Base-by-base conservation (phyloP, 2,797 vertebrate genomes). In the Pogonophryne albipinna region DNA sequence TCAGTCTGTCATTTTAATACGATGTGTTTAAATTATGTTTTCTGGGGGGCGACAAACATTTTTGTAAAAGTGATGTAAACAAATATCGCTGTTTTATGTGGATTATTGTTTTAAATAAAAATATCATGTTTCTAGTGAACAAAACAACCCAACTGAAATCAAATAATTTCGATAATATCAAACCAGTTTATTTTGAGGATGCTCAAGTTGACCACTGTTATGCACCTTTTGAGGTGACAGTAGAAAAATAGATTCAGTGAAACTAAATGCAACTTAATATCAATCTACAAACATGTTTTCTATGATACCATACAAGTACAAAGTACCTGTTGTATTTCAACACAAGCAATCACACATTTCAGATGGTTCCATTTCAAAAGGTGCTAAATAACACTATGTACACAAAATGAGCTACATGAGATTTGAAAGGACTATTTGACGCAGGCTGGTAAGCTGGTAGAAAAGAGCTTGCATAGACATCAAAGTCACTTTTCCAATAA, bases 201-300 rank as follows among this genome's bases (percentile, higher is more conserved):
- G 91, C 90, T 81, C 87, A 90, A 90, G 89, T 94, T 91, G 72
- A 92, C 91, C 93, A 95, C 92, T 93, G 92, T 93, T 92, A 87
- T 66, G 92, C 90, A 93, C 93, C 91, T 89, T 92, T 90, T 86
- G 87, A 93, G 92, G 92, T 45, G 91, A 95, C 93, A 94, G 93
- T 95, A 95, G 93, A 95, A 95, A 95, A 95, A 95, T 95, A 95
- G 92, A 95, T 93, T 95, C 89, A 92, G 91, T 93, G 92, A 94
- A 94, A 93, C 92, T 94, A 93, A 94, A 94, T 93, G 91, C 89
- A 94, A 94, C 89, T 83, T 89, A 91, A 91, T 90, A 86, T 90
- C 80, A 88, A 86, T 94, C 93, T 93, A 93, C 90, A 94, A 94
- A 94, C 91, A 91, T 87, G 80, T 90, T 91, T 90, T 88, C 83